phyloP scores from a whole-genome alignment of 2,888 invertebrate genomes.

The Halictus quadricinctus region DNA sequence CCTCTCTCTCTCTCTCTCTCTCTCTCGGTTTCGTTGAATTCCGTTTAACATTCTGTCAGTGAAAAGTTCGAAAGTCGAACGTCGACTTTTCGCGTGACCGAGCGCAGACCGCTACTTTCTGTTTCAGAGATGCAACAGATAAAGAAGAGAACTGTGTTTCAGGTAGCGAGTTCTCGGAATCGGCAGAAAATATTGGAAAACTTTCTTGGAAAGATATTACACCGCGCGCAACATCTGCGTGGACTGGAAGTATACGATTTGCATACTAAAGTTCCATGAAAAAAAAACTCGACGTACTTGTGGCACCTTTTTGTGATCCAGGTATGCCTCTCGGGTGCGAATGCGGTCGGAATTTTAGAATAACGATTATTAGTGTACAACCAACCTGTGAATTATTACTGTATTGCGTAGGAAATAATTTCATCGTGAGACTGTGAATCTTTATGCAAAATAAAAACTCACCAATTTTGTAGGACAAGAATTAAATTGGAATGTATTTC shows the following conservation, averaged over 20 bases:
- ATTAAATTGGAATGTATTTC: too few relatives aligned
- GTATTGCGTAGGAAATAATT: too few relatives aligned
- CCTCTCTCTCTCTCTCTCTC: too few relatives aligned
- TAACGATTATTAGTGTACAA: not conserved
- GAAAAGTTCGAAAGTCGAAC: not conserved
- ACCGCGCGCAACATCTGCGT: not conserved
- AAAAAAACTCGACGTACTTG: not conserved
- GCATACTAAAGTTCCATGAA: not conserved
- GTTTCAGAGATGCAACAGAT: slow-evolving; percentile 2
- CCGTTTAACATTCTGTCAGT: not conserved
- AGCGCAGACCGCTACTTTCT: not conserved
- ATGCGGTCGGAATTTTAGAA: not conserved
- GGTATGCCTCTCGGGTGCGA: not conserved
- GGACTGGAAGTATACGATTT: not conserved
- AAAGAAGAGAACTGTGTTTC: slow-evolving; percentile 1
- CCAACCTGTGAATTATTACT: too few relatives aligned
- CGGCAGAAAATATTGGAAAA: slow-evolving; percentile 2
- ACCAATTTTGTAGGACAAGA: too few relatives aligned
- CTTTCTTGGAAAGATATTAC: slow-evolving; percentile 1
- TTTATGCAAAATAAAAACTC: too few relatives aligned
- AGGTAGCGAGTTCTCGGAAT: slow-evolving; percentile 8
- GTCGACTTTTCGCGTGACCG: not conserved
- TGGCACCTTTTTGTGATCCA: not conserved
- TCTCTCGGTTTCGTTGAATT: not conserved
- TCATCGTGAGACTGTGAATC: too few relatives aligned